Evolutionary conservation across 37 sponge, comb jelly and placozoan species (phyloP), one percentile per base, ranked within the genome.

Genomic region (Theonella swinhoei): DNA sequence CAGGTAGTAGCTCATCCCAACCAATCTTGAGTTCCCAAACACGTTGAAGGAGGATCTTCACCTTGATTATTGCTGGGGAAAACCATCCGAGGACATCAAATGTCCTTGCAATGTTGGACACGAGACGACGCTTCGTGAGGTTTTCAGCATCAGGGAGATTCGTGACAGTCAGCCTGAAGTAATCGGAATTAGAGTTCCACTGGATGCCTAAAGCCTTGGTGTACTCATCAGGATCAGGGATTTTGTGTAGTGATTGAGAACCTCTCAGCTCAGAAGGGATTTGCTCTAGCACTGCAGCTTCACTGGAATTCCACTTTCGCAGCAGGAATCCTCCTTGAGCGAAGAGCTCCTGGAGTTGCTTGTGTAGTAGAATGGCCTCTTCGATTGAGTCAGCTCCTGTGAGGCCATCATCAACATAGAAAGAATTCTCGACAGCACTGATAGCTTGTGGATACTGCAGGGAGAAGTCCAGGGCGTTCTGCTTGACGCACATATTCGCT

Each of bases 1-100:
- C 24, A 70, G 82, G 82, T 17, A 81, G 25, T 22, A 34, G 32
- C 17, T 81, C 82, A 34, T 81, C 82, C 82, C 82, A 81, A 22
- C 31, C 72, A 41, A 70, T 29, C 60, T 81, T 81, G 24, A 29
- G 32, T 62, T 81, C 82, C 82, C 71, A 81, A 19, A 70, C 37
- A 28, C n/a, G 19, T 33, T 81, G 82, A 29, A 81, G 29, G 60
- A 81, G 33, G 38, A 70, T 81, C 62, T 70, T 81, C 33, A 47
- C 61, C 47, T 58, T 81, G 68, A 66, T 66, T 24, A 67, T 66
- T 24, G 39, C 63, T 36, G 78, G 64, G 30, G 64, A 30, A 67
- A 79, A 66, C 68, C 68, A 64, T 39, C 80, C 67, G 34, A 66
- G n/a, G 14, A 66, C 68, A 30, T 66, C 67, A 35, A 38, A 66